Evolutionary conservation across 2,888 invertebrate genomes (phyloP), one percentile per base, ranked within the genome.

Genomic region (Idaea biselata): DNA sequence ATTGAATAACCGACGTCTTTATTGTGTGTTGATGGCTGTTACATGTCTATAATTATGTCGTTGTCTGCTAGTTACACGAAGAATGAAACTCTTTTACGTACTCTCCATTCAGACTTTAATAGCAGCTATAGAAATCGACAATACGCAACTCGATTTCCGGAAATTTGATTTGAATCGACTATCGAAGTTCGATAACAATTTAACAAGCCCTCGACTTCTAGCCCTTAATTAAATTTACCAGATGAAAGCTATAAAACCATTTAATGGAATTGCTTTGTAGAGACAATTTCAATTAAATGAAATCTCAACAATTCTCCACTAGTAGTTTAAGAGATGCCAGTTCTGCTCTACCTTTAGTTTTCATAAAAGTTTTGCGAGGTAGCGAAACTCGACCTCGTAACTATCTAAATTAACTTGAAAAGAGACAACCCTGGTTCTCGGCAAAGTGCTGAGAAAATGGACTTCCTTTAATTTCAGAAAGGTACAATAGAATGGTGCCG

Each of bases 391-490:
- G 54, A 68, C 72, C 66, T 64, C 66, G 67, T 70, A 77, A 74
- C 74, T 76, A 80, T 77, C 80, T 79, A 82, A 75, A 79, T 81
- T 73, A 78, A 75, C 72, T 78, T 76, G 71, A 71, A 76, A 79
- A 74, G 73, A 69, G 71, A 73, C 73, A 72, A 72, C 68, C 68
- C 70, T 68, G 67, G 62, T 63, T 70, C 70, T 68, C 70, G 71
- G 73, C 70, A 71, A 76, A 84, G 76, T 79, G 78, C 75, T 76
- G 76, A 72, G 78, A 78, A 84, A 84, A 86, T 83, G 77, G 80
- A 83, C 79, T 86, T 82, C 80, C 80, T 84, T 79, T 82, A 80
- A 85, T 84, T 80, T 79, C 75, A 77, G 74, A 76, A 74, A 70
- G 71, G 74, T 78, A 82, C 80, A 84, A 82, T 82, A 74, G 78